These are phyloP conservation scores for Sarotherodon lohbergeri DNA, from an alignment of 2,113 vertebrate genomes.

Conservation along the genomic window DNA sequence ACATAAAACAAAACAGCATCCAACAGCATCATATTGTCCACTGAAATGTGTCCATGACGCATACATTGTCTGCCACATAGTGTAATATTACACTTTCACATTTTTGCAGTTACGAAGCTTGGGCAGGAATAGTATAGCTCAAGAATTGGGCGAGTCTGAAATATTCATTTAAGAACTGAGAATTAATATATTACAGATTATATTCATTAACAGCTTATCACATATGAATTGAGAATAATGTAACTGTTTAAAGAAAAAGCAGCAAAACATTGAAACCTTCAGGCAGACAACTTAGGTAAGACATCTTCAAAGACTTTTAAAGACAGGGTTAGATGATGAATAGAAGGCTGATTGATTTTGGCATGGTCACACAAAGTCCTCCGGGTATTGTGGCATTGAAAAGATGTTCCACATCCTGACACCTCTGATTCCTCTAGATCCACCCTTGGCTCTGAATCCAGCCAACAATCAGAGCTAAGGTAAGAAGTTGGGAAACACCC, in stretches of 20 bases:
- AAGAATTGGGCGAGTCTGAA: not conserved
- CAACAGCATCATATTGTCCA: not conserved
- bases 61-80: not conserved
- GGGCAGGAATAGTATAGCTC: not conserved
- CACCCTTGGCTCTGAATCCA: slow-evolving; percentile 33
- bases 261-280: not conserved
- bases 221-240: not conserved
- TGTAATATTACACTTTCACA: not conserved
- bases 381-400: slow-evolving; percentile 42
- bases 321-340: slow-evolving; percentile 51
- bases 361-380: slow-evolving; percentile 35
- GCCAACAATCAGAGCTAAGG: not conserved
- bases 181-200: not conserved
- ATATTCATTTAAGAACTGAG: not conserved
- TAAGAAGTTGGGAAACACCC: slow-evolving; percentile 22
- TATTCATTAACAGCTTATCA: not conserved
- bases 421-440: slow-evolving; percentile 54
- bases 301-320: not conserved
- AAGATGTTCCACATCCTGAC: slow-evolving; percentile 42
- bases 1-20: not conserved
- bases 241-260: not conserved
- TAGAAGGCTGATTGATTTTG: slow-evolving; percentile 57
- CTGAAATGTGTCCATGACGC: not conserved
- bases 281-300: not conserved
- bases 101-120: not conserved